phyloP scores from a whole-genome alignment of 2,888 invertebrate species.

The Elmis aenea region DNA sequence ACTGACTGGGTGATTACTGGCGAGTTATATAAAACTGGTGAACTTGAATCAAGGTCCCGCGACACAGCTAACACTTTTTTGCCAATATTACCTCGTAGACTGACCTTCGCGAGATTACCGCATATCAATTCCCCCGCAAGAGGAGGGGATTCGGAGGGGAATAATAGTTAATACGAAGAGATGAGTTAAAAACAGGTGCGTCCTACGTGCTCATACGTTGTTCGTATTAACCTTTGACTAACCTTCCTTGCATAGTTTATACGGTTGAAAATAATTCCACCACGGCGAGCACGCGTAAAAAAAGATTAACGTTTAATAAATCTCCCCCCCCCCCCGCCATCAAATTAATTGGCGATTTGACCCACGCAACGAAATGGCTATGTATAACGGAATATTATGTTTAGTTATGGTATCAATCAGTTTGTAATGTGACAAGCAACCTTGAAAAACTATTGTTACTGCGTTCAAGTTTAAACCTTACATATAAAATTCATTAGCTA shows the following conservation, averaged over 20 bases:
- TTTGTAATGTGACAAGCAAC: too few species aligned
- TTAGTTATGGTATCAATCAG: too few species aligned
- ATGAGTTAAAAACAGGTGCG: constrained; percentile 22
- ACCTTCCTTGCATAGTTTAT: constrained; percentile 21
- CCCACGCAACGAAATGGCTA: too few species aligned
- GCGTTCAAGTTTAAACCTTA: too few species aligned
- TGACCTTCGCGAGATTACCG: constrained; percentile 17
- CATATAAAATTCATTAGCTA: too few species aligned
- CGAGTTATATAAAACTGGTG: constrained; percentile 14
- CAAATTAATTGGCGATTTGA: too few species aligned
- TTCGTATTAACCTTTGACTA: constrained; percentile 24
- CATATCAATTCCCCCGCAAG: constrained; percentile 11
- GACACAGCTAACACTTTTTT: constrained; percentile 11
- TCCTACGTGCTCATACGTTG: constrained; percentile 22
- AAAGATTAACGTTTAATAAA: too few species aligned
- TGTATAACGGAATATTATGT: too few species aligned
- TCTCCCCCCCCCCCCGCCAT: too few species aligned
- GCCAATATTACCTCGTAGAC: constrained; percentile 8
- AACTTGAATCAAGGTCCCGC: constrained; percentile 20
- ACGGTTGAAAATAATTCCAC: too few species aligned
- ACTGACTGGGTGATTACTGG: constrained; percentile 9
- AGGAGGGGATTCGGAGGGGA: constrained; percentile 9
- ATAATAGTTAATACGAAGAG: constrained; percentile 10
- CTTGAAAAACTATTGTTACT: too few species aligned
- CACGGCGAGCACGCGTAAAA: too few species aligned